Conservation (phyloP, 2,113 vertebrate species). For the Pyxicephalus adspersus region DNA sequence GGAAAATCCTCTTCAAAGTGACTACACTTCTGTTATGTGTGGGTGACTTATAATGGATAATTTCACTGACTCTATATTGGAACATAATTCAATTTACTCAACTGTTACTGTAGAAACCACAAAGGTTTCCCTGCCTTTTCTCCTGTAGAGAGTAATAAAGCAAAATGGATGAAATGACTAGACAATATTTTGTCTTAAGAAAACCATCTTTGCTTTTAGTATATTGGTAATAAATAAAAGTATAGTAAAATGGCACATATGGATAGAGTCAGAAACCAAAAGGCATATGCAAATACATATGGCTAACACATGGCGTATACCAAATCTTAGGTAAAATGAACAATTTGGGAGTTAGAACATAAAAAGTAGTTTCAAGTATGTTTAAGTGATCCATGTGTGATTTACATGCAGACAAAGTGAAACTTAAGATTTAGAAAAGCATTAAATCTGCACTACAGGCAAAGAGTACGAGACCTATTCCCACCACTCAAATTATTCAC, state of each 20-base stretch:
- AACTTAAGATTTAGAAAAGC: too few relatives aligned
- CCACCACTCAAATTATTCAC: too few relatives aligned
- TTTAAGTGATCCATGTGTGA: too few relatives aligned
- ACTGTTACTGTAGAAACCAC: constrained; percentile 55
- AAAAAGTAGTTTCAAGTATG: background rate
- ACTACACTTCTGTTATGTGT: constrained; percentile 54
- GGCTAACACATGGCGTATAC: too few relatives aligned
- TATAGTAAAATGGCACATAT: background rate
- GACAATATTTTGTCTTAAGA: constrained; percentile 23
- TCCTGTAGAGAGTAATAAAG: constrained; percentile 45
- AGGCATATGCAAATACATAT: too few relatives aligned
- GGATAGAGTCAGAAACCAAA: too few relatives aligned
- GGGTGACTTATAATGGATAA: constrained; percentile 55
- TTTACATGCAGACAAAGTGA: too few relatives aligned
- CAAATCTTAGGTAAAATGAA: too few relatives aligned
- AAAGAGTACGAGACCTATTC: too few relatives aligned
- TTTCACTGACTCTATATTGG: constrained; percentile 55
- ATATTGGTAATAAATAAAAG: background rate
- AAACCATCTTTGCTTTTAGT: constrained; percentile 9
- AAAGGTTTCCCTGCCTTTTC: constrained; percentile 51
- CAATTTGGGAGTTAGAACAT: too few relatives aligned
- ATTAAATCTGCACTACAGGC: too few relatives aligned
- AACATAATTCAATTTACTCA: constrained; percentile 50
- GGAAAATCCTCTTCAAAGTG: constrained; percentile 55
- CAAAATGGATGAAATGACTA: constrained; percentile 48